Conservation (phyloP, 1,140 invertebrate genomes). For the Leucophenga varia region DNA sequence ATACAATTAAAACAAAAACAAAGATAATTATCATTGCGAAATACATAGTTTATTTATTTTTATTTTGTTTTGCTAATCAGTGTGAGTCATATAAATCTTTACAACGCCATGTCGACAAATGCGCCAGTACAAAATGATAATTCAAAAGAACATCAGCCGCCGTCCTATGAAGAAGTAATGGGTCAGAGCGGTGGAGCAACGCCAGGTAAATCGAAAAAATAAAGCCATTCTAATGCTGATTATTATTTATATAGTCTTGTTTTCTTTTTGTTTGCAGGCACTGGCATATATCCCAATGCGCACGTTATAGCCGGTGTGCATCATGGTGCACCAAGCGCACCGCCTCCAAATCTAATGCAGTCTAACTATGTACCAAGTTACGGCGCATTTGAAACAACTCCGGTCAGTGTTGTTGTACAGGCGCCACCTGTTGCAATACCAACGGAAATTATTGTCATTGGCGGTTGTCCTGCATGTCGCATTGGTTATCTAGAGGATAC, state of each 20-base stretch:
- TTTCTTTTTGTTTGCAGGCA: too few relatives aligned
- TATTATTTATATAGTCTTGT: too few relatives aligned
- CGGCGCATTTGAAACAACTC: constrained; percentile 45
- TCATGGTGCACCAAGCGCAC: constrained; percentile 22
- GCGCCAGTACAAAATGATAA: neutral
- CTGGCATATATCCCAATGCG: constrained; percentile 16
- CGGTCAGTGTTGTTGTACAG: constrained; percentile 43
- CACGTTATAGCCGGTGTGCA: constrained; percentile 31
- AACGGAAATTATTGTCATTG: constrained; percentile 69
- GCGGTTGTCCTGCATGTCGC: constrained; percentile 76
- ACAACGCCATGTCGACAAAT: too few relatives aligned
- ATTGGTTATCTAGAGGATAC: constrained; percentile 79
- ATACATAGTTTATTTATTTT: too few relatives aligned
- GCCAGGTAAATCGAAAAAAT: neutral
- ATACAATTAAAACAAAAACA: constrained; percentile 18
- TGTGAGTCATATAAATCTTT: constrained; percentile 24
- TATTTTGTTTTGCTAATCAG: too few relatives aligned
- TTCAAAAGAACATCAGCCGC: constrained; percentile 34
- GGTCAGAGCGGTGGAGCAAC: neutral
- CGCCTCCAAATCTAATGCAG: constrained; percentile 21
- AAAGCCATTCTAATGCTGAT: too few relatives aligned
- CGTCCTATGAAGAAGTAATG: constrained; percentile 43
- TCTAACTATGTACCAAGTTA: constrained; percentile 31
- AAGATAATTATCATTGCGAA: constrained; percentile 6
- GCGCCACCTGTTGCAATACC: constrained; percentile 51